Percentiles rank a stretch among this genome's conserved stretches.
These are phyloP conservation scores for Aradus depressus DNA, from an alignment of 2,888 invertebrate genomes.

Conservation along the genomic window DNA sequence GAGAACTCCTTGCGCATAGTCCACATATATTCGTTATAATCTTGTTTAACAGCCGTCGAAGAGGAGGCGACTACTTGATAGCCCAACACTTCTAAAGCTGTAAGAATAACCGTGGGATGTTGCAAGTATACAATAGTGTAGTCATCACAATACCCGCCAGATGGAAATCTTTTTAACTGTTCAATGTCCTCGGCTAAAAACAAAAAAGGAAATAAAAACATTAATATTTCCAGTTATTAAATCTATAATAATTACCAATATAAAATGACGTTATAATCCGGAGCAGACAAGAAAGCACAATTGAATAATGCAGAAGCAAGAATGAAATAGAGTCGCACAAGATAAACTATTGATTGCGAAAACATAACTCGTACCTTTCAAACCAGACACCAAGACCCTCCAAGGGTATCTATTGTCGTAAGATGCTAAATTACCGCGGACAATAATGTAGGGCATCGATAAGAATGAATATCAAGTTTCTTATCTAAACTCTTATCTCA, in stretches of 20 bases:
- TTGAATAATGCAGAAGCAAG: neutral
- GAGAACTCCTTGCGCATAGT: slow-evolving; percentile 82
- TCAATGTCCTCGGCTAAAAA: slow-evolving; percentile 52
- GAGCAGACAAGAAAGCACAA: neutral
- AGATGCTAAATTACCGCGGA: slow-evolving; percentile 76
- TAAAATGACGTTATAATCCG: no score
- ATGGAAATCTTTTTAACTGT: slow-evolving; percentile 69
- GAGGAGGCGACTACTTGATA: slow-evolving; percentile 82
- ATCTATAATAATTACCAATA: neutral
- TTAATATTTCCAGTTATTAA: neutral
- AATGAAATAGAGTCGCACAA: slow-evolving; percentile 1
- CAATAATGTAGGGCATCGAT: slow-evolving; percentile 79
- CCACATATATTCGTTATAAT: slow-evolving; percentile 87
- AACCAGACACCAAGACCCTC: slow-evolving; percentile 75
- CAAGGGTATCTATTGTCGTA: slow-evolving; percentile 78
- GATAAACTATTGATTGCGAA: slow-evolving; percentile 5
- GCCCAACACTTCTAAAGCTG: slow-evolving; percentile 75
- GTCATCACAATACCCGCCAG: slow-evolving; percentile 73
- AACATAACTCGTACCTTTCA: slow-evolving; percentile 53
- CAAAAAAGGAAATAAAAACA: slow-evolving; percentile 1
- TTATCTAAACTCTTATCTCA: no score
- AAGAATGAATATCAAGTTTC: no score
- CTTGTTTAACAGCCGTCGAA: slow-evolving; percentile 73
- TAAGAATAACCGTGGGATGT: slow-evolving; percentile 77
- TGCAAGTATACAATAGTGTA: slow-evolving; percentile 76